Conservation (phyloP, 2,113 vertebrate genomes). For the Cygnus buccinator region DNA sequence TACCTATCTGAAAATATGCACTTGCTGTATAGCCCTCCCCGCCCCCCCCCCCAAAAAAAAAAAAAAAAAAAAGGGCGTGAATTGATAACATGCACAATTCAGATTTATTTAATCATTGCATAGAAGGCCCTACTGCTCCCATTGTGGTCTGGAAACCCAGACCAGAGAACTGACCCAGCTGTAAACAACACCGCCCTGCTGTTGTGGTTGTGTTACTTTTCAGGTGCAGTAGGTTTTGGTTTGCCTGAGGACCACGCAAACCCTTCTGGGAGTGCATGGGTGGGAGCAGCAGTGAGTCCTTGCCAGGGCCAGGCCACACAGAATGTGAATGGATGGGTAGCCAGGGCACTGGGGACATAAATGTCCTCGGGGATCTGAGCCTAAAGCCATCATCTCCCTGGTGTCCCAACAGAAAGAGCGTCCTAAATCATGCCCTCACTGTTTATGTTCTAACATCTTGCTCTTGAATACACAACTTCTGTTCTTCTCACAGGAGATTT, state of each 20-base stretch:
- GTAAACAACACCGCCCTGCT: fast-evolving
- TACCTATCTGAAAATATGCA: not conserved
- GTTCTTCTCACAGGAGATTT: not conserved
- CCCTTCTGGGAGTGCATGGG: not conserved
- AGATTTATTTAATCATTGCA: too few species aligned
- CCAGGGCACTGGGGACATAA: too few species aligned
- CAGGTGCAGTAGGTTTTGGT: not conserved
- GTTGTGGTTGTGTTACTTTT: not conserved
- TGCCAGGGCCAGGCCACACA: fast-evolving
- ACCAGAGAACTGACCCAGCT: not conserved
- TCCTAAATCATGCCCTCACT: not conserved
- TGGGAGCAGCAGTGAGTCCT: not conserved
- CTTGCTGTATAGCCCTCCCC: not conserved
- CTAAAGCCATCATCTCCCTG: not conserved
- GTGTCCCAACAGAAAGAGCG: not conserved
- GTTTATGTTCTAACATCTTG: not conserved
- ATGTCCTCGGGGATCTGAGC: not conserved
- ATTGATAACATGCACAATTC: too few species aligned
- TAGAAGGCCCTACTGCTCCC: not conserved
- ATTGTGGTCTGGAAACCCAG: not conserved
- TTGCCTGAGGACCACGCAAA: not conserved
- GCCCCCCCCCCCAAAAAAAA: too few species aligned
- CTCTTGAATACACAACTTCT: not conserved
- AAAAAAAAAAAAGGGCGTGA: too few species aligned
- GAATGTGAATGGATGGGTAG: fast-evolving